These are phyloP conservation scores for Drosophila kokeensis DNA, from an alignment of 2,888 invertebrate genomes.

Conservation along the genomic window DNA sequence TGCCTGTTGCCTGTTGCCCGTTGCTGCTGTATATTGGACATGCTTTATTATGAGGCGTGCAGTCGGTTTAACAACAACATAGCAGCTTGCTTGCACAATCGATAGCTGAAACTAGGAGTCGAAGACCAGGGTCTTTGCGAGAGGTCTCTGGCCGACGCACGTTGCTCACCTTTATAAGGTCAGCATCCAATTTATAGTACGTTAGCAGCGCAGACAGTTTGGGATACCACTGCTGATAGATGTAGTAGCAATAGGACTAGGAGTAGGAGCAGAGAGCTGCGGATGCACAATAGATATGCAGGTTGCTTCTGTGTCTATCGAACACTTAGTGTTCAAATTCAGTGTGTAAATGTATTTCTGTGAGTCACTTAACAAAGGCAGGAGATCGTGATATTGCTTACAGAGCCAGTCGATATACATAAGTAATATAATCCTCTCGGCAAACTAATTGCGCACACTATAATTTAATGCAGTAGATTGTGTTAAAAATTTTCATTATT, in stretches of 20 bases:
- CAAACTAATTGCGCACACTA: slow-evolving; percentile 32
- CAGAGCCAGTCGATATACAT: slow-evolving; percentile 1
- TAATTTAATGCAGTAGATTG: slow-evolving; percentile 20
- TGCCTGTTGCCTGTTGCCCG: slow-evolving; percentile 26
- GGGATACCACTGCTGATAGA: slow-evolving; percentile 21
- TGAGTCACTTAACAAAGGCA: slow-evolving; percentile 36
- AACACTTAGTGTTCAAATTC: slow-evolving; percentile 41
- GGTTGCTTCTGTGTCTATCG: slow-evolving; percentile 29
- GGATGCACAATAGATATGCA: slow-evolving; percentile 24
- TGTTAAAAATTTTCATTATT: slow-evolving; percentile 31
- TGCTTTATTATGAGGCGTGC: slow-evolving; percentile 68
- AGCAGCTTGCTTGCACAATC: slow-evolving; percentile 71
- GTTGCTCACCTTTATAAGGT: slow-evolving; percentile 83
- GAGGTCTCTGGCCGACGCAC: slow-evolving; percentile 70
- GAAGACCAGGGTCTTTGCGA: slow-evolving; percentile 21
- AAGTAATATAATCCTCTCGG: slow-evolving; percentile 22
- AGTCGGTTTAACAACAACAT: slow-evolving; percentile 42
- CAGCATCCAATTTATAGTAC: slow-evolving; percentile 68
- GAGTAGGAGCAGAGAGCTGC: slow-evolving; percentile 2
- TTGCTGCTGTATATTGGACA: slow-evolving; percentile 54
- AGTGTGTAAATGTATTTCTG: slow-evolving; percentile 37
- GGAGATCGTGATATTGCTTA: slow-evolving; percentile 41
- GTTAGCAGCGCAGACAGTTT: slow-evolving; percentile 22
- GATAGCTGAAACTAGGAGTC: slow-evolving; percentile 30
- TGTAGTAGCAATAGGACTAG: not conserved